Conservation (phyloP, 1,140 invertebrate genomes). For the Drosophila ironensis region DNA sequence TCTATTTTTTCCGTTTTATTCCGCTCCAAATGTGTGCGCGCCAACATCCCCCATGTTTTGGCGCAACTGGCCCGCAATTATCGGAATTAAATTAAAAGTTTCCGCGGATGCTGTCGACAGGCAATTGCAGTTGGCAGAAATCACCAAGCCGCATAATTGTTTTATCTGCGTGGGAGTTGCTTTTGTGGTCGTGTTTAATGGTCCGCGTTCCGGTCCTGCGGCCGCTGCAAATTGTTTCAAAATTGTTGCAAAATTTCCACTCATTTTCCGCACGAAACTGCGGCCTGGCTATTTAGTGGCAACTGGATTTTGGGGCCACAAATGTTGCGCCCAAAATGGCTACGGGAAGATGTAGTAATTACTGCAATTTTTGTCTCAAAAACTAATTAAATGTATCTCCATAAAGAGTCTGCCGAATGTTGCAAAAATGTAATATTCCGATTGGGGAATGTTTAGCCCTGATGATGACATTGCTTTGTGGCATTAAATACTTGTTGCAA, state of each 20-base stretch:
- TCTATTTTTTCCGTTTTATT: too few species aligned
- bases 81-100: conserved; percentile 68
- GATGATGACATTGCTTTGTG: too few species aligned
- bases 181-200: conserved; percentile 34
- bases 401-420: too few species aligned
- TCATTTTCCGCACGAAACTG: conserved; percentile 33
- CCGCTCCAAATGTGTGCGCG: conserved; percentile 7
- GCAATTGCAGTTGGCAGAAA: conserved; percentile 55
- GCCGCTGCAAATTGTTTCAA: conserved; percentile 32
- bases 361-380: too few species aligned
- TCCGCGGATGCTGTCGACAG: conserved; percentile 34
- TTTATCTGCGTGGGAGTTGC: conserved; percentile 19
- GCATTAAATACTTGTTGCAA: too few species aligned
- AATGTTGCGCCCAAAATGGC: conserved; percentile 6
- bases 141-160: conserved; percentile 51
- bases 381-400: too few species aligned
- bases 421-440: too few species aligned
- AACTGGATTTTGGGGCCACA: conserved; percentile 32
- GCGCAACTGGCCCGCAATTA: conserved; percentile 48
- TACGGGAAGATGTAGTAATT: not conserved
- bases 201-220: conserved; percentile 29
- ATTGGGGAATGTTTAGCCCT: too few species aligned
- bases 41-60: conserved; percentile 4
- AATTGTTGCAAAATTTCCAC: conserved; percentile 61
- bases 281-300: conserved; percentile 37